A percentile compares a stretch with the other conserved stretches of the same genome.
phyloP scores from a whole-genome alignment of 2,113 vertebrate species.

The Strix uralensis region DNA sequence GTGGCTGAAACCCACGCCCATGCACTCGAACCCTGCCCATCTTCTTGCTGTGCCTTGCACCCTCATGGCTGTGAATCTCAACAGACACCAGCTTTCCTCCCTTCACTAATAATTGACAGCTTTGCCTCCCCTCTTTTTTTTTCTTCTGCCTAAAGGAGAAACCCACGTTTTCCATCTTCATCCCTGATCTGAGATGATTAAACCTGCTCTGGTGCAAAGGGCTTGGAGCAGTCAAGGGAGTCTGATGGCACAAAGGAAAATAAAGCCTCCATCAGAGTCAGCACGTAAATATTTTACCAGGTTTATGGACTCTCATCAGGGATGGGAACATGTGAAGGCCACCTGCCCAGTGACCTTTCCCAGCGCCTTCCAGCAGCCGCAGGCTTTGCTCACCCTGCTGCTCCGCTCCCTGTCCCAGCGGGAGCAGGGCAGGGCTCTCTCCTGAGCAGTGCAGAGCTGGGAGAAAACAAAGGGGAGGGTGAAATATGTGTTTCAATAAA shows the following conservation, averaged over 20 bases:
- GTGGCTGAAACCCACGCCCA: neutral
- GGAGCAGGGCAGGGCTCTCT: neutral
- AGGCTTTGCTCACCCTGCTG: rapidly evolving
- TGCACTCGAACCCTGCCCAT: neutral
- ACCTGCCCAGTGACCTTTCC: neutral
- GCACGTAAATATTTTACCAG: slow-evolving; percentile 49
- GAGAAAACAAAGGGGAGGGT: neutral
- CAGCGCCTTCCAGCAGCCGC: neutral
- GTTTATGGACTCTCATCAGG: neutral
- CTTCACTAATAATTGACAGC: neutral
- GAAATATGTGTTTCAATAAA: neutral
- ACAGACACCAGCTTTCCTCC: neutral
- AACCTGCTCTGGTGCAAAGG: neutral
- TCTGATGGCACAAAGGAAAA: neutral
- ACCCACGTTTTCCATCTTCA: neutral
- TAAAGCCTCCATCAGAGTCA: neutral
- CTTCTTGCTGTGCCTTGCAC: neutral
- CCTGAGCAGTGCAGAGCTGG: neutral
- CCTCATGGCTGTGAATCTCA: neutral
- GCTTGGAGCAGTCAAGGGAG: neutral
- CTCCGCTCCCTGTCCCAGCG: rapidly evolving
- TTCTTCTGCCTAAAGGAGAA: neutral
- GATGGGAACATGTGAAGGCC: neutral
- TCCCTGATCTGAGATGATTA: neutral
- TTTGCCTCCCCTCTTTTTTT: neutral